Evolutionary conservation across 2,113 vertebrate species (phyloP), one percentile per base, ranked within the genome.

Genomic region (Grammomys surdaster): DNA sequence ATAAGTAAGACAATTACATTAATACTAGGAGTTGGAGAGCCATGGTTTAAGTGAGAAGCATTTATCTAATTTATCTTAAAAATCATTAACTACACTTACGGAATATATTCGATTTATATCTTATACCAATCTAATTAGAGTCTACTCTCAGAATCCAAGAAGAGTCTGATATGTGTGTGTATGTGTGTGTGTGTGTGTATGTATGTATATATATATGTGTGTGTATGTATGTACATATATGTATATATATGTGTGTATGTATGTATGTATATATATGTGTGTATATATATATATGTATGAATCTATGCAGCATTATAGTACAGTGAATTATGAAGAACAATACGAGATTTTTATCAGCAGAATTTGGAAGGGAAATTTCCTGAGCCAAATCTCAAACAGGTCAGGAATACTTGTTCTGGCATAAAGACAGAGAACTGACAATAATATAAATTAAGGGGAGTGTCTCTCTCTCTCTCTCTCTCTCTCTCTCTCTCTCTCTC

Each of bases 51-150:
- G 24, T 60, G 46, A n/a, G 51, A 90, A 46, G 36, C 24, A 51
- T 63, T 89, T 85, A 67, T 33, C 9, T 1, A 75, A 20, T 86
- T 95, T 89, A 80, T 85, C 85, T 89, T 51, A 51, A 67, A 93
- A 90, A 78, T 63, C 14, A 65, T 78, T 48, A 43, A 73, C 72
- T 63, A 56, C 31, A 86, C 26, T 75, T 81, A 76, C 36, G 54
- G 65, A 70, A 91, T 91, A 11, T 70, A 31, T 81, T 48, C 17
- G 77, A 4, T 58, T 22, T 56, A 40, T 60, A 40, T 82, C 69
- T 40, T 17, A 69, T 22, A 19, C 3, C 28, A 86, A 77, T 65
- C 12, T 95, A 80, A 73, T 51, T 28, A 54, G 26, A 67, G 65
- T 78, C 70, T 67, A 51, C 11, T 84, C 48, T 93, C 17, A 54